These are phyloP conservation scores for Drosophila leonis DNA, from an alignment of 2,888 invertebrate genomes.

Conservation along the genomic window DNA sequence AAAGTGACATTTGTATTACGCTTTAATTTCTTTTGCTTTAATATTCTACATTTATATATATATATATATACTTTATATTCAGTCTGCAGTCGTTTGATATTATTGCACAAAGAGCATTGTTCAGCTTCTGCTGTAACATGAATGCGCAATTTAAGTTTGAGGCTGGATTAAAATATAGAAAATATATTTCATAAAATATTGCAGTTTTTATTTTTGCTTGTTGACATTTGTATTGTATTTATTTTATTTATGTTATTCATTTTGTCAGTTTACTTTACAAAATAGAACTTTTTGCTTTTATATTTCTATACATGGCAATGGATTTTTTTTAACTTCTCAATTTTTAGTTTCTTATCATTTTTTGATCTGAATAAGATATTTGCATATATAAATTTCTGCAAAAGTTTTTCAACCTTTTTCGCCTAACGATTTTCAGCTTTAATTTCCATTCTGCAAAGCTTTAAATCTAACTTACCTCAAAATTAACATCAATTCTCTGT, in stretches of 20 bases:
- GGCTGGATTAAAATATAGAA: not conserved
- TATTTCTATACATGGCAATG: not conserved
- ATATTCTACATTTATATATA: not conserved
- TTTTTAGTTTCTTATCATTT: not conserved
- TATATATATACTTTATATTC: not conserved
- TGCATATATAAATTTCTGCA: too few relatives aligned
- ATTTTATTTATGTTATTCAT: not conserved
- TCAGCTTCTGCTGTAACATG: not conserved
- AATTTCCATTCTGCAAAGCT: too few relatives aligned
- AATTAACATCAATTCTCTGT: not conserved
- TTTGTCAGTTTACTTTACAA: not conserved
- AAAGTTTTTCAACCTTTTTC: too few relatives aligned
- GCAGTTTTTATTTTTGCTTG: not conserved
- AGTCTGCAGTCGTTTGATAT: not conserved
- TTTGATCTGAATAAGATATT: too few relatives aligned
- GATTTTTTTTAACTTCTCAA: not conserved
- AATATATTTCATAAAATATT: not conserved
- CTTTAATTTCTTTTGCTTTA: conserved; percentile 31
- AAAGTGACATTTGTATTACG: conserved; percentile 39
- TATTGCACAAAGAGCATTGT: conserved; percentile 1
- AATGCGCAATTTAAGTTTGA: not conserved
- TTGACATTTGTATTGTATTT: not conserved
- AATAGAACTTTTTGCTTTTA: not conserved
- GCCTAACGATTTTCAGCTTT: too few relatives aligned
- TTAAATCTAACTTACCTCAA: not conserved